These are phyloP conservation scores for Mimas tiliae DNA, from an alignment of 2,888 invertebrate genomes.

Conservation along the genomic window DNA sequence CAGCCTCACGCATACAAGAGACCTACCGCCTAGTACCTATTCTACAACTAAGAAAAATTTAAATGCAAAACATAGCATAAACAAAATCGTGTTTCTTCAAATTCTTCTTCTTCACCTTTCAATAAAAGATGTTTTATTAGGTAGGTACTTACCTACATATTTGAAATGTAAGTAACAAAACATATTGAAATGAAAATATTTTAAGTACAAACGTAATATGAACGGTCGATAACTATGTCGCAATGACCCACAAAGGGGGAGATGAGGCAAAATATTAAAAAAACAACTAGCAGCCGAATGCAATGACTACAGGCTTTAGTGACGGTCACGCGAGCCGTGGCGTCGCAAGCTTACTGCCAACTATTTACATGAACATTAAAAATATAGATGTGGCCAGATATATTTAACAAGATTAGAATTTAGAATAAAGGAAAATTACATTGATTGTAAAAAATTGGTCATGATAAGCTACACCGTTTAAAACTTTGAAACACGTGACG, in stretches of 20 bases:
- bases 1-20: too few species aligned
- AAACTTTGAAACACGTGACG: too few species aligned
- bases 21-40: too few species aligned
- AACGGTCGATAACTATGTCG: constrained; percentile 60
- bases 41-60: too few species aligned
- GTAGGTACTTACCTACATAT: too few species aligned
- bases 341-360: constrained; percentile 77
- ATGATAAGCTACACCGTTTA: too few species aligned
- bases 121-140: too few species aligned
- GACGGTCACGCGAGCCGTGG: constrained; percentile 75
- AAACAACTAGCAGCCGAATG: constrained; percentile 58
- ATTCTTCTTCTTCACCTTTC: too few species aligned
- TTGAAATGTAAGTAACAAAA: neutral
- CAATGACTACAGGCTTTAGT: constrained; percentile 77
- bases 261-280: constrained; percentile 57
- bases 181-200: neutral
- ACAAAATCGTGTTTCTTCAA: too few species aligned
- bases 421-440: too few species aligned
- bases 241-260: constrained; percentile 71
- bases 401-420: neutral
- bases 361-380: constrained; percentile 47
- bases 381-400: constrained; percentile 52
- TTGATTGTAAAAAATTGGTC: too few species aligned
- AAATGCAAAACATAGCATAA: too few species aligned
- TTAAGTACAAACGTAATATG: constrained; percentile 26